phyloP scores from a whole-genome alignment of 2,797 vertebrate genomes.

The Nannoperca australis region DNA sequence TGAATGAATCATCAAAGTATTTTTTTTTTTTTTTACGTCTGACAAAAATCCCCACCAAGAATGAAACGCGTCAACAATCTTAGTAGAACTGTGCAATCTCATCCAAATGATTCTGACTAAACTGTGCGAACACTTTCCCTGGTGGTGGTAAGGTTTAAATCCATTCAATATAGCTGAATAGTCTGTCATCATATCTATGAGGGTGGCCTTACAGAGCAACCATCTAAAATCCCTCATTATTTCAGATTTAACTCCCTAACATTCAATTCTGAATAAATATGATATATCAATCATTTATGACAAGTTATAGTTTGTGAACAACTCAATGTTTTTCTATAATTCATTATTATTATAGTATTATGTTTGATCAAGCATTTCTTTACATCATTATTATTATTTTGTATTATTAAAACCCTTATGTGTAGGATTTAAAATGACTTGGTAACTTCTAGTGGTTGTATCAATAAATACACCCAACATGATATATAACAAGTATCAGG shows the following conservation, averaged over 20 bases:
- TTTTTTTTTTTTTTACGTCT: neutral
- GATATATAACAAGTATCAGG: neutral
- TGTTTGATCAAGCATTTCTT: neutral
- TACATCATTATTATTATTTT: neutral
- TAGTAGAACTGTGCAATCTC: neutral
- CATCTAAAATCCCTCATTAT: neutral
- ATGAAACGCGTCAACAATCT: neutral
- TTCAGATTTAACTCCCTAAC: too few relatives aligned
- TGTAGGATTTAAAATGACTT: neutral
- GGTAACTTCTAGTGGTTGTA: neutral
- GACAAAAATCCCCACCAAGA: neutral
- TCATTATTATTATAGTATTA: neutral
- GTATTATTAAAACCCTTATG: neutral
- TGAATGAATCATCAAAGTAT: neutral
- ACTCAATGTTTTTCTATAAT: neutral
- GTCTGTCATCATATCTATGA: neutral
- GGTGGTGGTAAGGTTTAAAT: neutral
- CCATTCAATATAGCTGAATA: neutral
- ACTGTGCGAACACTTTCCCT: neutral
- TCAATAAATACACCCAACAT: neutral
- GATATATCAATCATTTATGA: neutral
- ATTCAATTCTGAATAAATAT: neutral
- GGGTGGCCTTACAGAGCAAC: neutral
- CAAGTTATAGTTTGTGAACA: too few relatives aligned
- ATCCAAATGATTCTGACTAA: neutral